Base-by-base conservation (phyloP, 2,797 vertebrate genomes). In the Iguana delicatissima region DNA sequence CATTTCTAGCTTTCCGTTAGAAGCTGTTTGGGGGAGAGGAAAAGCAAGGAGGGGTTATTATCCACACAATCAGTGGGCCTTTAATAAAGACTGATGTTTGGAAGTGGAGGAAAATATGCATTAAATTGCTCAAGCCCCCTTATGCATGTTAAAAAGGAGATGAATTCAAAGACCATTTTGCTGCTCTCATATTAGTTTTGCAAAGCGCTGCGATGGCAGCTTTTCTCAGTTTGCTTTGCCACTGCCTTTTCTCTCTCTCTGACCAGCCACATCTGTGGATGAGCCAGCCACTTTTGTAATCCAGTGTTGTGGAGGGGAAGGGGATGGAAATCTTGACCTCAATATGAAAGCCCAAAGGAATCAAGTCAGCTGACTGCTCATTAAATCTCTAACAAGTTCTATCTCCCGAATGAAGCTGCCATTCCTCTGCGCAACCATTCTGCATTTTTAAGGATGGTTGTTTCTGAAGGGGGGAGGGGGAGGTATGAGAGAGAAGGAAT, bases 371-470 rank as follows among this genome's bases (percentile, higher is more conserved):
- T 79, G 74, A 29, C 42, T 67, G 52, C 62, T 80, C 62, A 52
- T 85, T 79, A 80, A 85, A 85, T 77, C 42, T 10, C 88, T 83
- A 74, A 62, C 26, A 35, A 46, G 32, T 84, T 84, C 50, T 59
- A 73, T 67, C 67, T 83, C 59, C 8, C 20, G 38, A 73, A 83
- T 32, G 76, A 64, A 73, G 29, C 80, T 76, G 13, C 35, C 26
- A n/a, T 74, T 84, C 38, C 67, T 74, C 67, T 22, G 16, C 24
- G 59, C 32, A 32, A 22, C 24, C 46, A 14, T 38, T 46, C 62
- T 86, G 32, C 50, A 38, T 26, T 35, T 76, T 55, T 55, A 57
- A 73, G 14, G 4, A 69, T 32, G 73, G 50, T 35, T 35, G 46
- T 14, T 64, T 26, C 12, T 32, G 20, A 64, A 84, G 62, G 0